Conservation (phyloP, 92 coral and sea anemone genomes). For the Virgularia gustaviana region DNA sequence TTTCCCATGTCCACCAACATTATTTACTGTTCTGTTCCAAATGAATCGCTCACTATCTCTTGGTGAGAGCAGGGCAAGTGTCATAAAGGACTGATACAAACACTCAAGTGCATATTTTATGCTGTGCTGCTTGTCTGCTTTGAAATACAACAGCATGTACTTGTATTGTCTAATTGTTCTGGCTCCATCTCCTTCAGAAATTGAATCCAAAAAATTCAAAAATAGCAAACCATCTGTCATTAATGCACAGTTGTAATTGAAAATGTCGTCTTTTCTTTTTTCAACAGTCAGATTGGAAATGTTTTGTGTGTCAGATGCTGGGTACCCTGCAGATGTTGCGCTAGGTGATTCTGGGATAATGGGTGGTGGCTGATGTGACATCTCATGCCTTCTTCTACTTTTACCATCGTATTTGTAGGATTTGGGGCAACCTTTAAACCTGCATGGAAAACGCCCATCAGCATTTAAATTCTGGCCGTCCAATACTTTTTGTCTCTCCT, state of each 20-base stretch:
- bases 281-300: too few relatives aligned
- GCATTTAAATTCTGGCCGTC: neutral
- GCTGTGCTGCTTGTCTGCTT: conserved; percentile 42
- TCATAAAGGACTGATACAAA: conserved; percentile 14
- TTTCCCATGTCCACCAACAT: conserved; percentile 51
- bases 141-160: conserved; percentile 46
- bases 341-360: neutral
- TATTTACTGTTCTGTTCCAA: conserved; percentile 48
- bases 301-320: neutral
- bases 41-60: conserved; percentile 24
- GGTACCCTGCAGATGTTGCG: neutral
- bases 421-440: conserved; percentile 1
- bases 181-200: conserved; percentile 46
- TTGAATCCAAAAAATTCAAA: conserved; percentile 39
- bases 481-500: conserved; percentile 32
- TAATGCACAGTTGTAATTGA: conserved; percentile 42
- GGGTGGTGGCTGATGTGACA: conserved; percentile 7
- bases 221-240: conserved; percentile 43
- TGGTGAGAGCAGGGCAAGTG: neutral
- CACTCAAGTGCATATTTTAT: conserved; percentile 54
- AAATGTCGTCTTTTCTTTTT: conserved; percentile 23
- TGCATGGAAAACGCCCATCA: neutral
- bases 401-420: conserved; percentile 6
- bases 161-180: conserved; percentile 47
- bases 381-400: neutral